Base-by-base conservation (phyloP, 1,140 invertebrate genomes). In the Halictus rubicundus region DNA sequence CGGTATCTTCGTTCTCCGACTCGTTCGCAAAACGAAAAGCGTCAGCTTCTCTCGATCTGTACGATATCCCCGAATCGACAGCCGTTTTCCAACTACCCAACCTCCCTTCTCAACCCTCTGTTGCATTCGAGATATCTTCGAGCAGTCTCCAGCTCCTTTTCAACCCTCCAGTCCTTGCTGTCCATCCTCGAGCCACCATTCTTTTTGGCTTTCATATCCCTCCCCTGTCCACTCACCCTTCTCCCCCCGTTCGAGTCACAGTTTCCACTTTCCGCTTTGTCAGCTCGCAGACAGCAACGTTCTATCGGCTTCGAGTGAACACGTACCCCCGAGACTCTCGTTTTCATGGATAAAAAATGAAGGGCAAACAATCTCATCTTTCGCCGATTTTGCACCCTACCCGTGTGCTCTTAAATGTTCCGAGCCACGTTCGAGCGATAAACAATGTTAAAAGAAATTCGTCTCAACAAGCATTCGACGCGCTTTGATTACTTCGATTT, bases 21-120 rank as follows among this genome's bases (percentile, higher is more conserved):
- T 25, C 10, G n/a, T 6, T 57, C 54, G n/a, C n/a, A 59, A n/a
- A 64, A 64, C 9, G 32, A 37, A 10, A 46, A 27, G 37, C 25
- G 19, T 4, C 32, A 27, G 23, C 10, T 14, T 59, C 23, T 25
- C 57, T 23, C 37, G 23, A 52, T 80, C 75, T 77, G 42, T 60
- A 27, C 54, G 32, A 80, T 81, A 78, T 74, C 49, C 25, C 59
- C 68, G 72, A 76, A 86, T 78, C 69, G 71, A 73, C 52, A 68
- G 59, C 16, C 60, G 70, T 76, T 83, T 46, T 75, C 54, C 64
- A 77, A 68, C 61, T 21, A 16, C 49, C 49, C 39, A 21, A 37
- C 32, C 25, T 10, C 21, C 14, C 46, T 37, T 21, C 46, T 61
- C 64, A 68, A 0, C n/a, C 19, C 19, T 10, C 21, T 9, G n/a